These are phyloP conservation scores for Agraylea sexmaculata DNA, from an alignment of 1,140 invertebrate genomes.

Conservation along the genomic window DNA sequence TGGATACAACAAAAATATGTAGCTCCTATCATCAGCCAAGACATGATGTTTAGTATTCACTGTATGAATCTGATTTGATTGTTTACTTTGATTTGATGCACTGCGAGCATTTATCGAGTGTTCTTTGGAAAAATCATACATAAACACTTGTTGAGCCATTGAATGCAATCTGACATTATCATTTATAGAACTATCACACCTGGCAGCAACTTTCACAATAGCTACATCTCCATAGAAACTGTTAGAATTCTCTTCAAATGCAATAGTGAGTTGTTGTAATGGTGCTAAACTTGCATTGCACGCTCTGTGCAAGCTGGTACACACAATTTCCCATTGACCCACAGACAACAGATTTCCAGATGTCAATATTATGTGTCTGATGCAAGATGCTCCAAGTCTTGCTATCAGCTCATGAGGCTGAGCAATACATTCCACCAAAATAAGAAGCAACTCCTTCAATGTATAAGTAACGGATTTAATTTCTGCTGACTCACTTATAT, in stretches of 20 bases:
- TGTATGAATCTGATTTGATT: slow-evolving; percentile 28
- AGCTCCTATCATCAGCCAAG: slow-evolving; percentile 65
- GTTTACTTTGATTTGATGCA: slow-evolving; percentile 23
- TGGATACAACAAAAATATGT: slow-evolving; percentile 81
- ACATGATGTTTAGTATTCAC: slow-evolving; percentile 32
- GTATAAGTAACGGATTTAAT: slow-evolving; percentile 59
- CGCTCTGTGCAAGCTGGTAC: slow-evolving; percentile 64
- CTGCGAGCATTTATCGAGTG: slow-evolving; percentile 23
- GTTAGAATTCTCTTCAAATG: slow-evolving; percentile 79
- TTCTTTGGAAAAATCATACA: slow-evolving; percentile 43
- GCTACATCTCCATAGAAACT: slow-evolving; percentile 88
- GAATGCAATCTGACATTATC: slow-evolving; percentile 74
- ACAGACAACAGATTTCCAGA: slow-evolving; percentile 68
- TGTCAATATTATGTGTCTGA: slow-evolving; percentile 75
- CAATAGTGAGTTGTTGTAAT: slow-evolving; percentile 71
- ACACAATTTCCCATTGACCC: slow-evolving; percentile 76
- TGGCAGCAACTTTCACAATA: slow-evolving; percentile 84
- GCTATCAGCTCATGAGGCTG: slow-evolving; percentile 80
- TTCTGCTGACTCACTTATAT: slow-evolving; percentile 28
- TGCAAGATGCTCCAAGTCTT: slow-evolving; percentile 82
- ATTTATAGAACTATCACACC: slow-evolving; percentile 68
- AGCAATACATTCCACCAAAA: slow-evolving; percentile 82
- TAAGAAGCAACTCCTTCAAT: slow-evolving; percentile 74
- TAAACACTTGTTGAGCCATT: slow-evolving; percentile 70
- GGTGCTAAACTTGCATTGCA: slow-evolving; percentile 73